Evolutionary conservation across 2,797 vertebrate species (phyloP).

Genomic region (Anguilla marmorata): DNA sequence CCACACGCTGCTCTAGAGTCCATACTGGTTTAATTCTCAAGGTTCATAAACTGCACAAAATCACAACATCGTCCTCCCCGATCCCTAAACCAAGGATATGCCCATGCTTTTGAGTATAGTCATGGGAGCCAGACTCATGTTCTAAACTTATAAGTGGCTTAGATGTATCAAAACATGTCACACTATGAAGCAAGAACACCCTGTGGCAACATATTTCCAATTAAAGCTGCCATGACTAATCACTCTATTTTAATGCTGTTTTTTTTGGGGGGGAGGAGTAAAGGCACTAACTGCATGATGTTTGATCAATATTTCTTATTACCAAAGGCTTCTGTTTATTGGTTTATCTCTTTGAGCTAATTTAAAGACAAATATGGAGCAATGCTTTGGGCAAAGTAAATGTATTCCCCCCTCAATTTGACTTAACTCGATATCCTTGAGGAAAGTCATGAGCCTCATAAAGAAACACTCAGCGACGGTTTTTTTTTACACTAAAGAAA

Average conservation of each 20-base stretch:
- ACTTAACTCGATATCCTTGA: conserved; percentile 30
- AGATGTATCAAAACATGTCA: neutral
- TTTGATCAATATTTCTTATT: conserved; percentile 61
- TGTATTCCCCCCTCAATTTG: conserved; percentile 43
- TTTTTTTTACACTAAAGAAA: neutral
- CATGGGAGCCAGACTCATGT: neutral
- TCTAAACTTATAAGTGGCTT: conserved; percentile 16
- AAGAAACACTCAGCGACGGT: conserved; percentile 27
- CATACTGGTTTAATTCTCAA: neutral
- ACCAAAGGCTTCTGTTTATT: conserved; percentile 50
- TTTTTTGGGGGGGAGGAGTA: neutral
- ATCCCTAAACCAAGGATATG: neutral
- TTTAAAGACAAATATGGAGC: conserved; percentile 53
- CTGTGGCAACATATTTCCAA: conserved; percentile 51
- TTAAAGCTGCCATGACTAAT: conserved; percentile 50
- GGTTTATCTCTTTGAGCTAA: conserved; percentile 54
- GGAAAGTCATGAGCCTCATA: conserved; percentile 27
- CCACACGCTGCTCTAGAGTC: neutral
- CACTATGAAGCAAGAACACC: conserved; percentile 23
- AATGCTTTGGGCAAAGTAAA: conserved; percentile 48
- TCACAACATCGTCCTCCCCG: neutral
- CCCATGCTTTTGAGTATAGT: conserved; percentile 4
- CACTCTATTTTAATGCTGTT: conserved; percentile 31
- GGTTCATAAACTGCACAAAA: neutral
- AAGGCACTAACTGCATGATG: conserved; percentile 49